A percentile compares a stretch with the other conserved stretches of the same genome.
These are phyloP conservation scores for Todiramphus chloris DNA, from an alignment of 2,113 vertebrate species.

Conservation along the genomic window DNA sequence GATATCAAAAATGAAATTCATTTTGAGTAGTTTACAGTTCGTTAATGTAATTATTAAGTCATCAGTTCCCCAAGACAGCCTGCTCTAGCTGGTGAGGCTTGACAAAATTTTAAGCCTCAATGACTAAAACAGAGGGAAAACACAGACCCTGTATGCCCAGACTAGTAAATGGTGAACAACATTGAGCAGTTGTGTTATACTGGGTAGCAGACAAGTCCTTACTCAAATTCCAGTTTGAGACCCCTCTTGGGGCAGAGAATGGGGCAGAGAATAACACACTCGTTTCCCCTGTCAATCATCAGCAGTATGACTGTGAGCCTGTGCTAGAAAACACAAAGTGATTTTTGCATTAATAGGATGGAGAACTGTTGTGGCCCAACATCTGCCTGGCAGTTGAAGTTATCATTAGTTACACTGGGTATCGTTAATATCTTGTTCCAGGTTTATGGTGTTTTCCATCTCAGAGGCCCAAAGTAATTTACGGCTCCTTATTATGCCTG, in stretches of 20 bases:
- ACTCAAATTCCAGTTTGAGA: neutral
- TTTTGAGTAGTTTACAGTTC: neutral
- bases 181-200: neutral
- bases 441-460: neutral
- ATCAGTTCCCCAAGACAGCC: neutral
- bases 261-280: neutral
- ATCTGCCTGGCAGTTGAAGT: neutral
- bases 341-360: neutral
- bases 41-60: neutral
- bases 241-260: neutral
- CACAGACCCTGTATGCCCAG: neutral
- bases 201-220: neutral
- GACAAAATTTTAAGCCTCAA: neutral
- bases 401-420: neutral
- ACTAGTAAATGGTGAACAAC: neutral
- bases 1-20: neutral
- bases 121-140: neutral
- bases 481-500: neutral
- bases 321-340: neutral
- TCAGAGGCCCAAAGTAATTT: neutral
- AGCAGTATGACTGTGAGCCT: neutral
- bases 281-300: fast-evolving
- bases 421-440: neutral
- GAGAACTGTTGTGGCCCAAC: neutral
- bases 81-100: neutral